Evolutionary conservation across 2,888 invertebrate species (phyloP).

Genomic region (Synergus japonicus): DNA sequence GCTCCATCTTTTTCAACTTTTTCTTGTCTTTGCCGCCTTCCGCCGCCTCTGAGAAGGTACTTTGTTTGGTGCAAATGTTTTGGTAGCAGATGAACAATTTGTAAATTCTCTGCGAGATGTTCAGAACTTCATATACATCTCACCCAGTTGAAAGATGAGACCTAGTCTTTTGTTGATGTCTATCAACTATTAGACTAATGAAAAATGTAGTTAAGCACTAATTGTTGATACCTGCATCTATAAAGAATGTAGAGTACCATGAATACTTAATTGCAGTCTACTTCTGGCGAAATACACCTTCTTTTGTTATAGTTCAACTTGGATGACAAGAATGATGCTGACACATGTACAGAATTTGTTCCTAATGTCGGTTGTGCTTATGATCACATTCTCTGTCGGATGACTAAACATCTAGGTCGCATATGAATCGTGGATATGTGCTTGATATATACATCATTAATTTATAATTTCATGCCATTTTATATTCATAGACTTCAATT

Average conservation of each 20-base stretch:
- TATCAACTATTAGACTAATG: background rate
- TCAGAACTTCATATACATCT: no score
- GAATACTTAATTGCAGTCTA: background rate
- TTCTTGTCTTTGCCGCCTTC: constrained; percentile 45
- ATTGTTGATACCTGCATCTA: background rate
- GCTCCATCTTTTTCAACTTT: constrained; percentile 25
- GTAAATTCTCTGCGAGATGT: background rate
- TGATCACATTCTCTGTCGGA: background rate
- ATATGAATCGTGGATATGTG: background rate
- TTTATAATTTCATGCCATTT: background rate
- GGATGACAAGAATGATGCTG: background rate
- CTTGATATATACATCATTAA: background rate
- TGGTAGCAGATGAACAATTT: background rate
- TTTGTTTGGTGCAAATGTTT: background rate
- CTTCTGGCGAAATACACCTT: background rate
- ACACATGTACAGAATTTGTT: background rate
- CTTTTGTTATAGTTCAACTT: background rate
- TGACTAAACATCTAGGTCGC: background rate
- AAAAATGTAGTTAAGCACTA: background rate
- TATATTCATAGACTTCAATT: background rate
- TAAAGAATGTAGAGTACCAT: no score
- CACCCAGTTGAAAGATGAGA: background rate
- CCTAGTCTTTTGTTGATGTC: background rate
- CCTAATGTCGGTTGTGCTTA: background rate
- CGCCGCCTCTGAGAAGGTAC: constrained; percentile 21